These are phyloP conservation scores for Xiphorhynchus erythropygius DNA, from an alignment of 2,797 vertebrate genomes.

Conservation along the genomic window DNA sequence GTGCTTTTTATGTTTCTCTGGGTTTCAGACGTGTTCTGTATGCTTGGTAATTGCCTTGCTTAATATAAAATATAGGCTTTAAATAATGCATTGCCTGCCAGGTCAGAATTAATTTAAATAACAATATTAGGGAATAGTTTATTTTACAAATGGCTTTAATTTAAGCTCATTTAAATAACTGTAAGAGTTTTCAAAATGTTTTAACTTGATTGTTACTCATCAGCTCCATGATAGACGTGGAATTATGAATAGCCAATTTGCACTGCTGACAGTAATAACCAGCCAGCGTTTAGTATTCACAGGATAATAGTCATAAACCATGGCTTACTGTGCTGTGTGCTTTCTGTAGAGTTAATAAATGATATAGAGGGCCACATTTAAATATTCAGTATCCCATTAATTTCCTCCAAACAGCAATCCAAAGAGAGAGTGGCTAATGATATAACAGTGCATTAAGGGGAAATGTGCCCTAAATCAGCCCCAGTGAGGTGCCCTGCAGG, in stretches of 20 bases:
- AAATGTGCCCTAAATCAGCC: slow-evolving; percentile 46
- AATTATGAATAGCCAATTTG: slow-evolving; percentile 63
- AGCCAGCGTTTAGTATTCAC: slow-evolving; percentile 57
- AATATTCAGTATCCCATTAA: slow-evolving; percentile 69
- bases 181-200: slow-evolving; percentile 62
- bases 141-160: slow-evolving; percentile 67
- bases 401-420: slow-evolving; percentile 64
- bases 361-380: slow-evolving; percentile 66
- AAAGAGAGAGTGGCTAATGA: slow-evolving; percentile 59
- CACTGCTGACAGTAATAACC: slow-evolving; percentile 50
- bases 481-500: neutral
- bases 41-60: slow-evolving; percentile 52
- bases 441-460: slow-evolving; percentile 36
- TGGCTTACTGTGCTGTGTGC: slow-evolving; percentile 63
- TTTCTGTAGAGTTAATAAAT: slow-evolving; percentile 73
- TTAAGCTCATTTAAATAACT: slow-evolving; percentile 69
- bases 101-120: slow-evolving; percentile 68
- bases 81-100: slow-evolving; percentile 62
- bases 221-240: slow-evolving; percentile 52
- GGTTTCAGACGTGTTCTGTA: slow-evolving; percentile 59
- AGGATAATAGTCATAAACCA: slow-evolving; percentile 66
- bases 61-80: slow-evolving; percentile 64
- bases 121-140: slow-evolving; percentile 66
- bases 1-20: slow-evolving; percentile 59
- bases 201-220: slow-evolving; percentile 66